Evolutionary conservation across 2,888 invertebrate species (phyloP).

Genomic region (Timema podura): DNA sequence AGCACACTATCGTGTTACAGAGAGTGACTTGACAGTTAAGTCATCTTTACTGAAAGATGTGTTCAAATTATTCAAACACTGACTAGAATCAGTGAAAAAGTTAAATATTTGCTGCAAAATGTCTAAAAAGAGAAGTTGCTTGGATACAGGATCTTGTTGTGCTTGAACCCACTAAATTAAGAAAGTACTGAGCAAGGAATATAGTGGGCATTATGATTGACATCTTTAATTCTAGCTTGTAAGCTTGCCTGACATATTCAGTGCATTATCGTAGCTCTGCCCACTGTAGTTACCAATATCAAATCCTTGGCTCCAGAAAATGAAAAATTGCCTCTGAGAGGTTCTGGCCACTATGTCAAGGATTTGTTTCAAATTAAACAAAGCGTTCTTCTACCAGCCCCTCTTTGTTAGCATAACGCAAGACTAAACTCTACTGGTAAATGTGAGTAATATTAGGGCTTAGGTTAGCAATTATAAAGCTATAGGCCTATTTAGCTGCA

Average conservation of each 20-base stretch:
- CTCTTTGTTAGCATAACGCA: conserved; percentile 10
- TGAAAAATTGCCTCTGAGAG: not conserved
- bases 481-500: too few relatives aligned
- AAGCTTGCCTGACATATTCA: not conserved
- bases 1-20: not conserved
- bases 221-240: not conserved
- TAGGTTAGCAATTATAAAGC: too few relatives aligned
- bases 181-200: not conserved
- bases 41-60: not conserved
- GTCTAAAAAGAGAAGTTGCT: not conserved
- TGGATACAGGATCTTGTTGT: not conserved
- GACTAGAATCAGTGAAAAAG: not conserved
- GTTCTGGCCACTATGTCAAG: conserved; percentile 16
- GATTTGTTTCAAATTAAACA: conserved; percentile 23
- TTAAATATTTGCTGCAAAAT: not conserved
- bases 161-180: not conserved
- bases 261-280: conserved; percentile 12
- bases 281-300: conserved; percentile 2
- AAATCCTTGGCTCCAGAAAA: conserved; percentile 10
- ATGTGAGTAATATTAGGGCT: conserved; percentile 9
- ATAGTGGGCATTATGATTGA: not conserved
- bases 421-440: conserved; percentile 17
- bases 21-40: not conserved
- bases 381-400: conserved; percentile 8
- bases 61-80: not conserved